phyloP scores from a whole-genome alignment of 2,113 vertebrate genomes.

The Phasianus colchicus region DNA sequence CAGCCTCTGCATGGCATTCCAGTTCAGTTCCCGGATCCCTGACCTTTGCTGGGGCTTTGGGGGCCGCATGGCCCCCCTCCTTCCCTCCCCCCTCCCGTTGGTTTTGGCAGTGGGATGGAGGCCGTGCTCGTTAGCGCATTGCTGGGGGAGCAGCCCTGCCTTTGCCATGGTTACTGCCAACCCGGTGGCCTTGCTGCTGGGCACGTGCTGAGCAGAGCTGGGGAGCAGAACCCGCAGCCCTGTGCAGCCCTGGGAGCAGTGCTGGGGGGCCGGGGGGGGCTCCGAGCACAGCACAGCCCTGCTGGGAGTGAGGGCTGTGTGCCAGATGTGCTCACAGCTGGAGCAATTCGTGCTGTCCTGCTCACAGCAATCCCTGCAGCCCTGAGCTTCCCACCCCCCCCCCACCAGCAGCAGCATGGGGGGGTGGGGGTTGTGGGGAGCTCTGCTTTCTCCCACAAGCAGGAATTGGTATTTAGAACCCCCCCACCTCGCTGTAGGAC shows the following conservation, averaged over 20 bases:
- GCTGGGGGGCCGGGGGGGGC: background rate
- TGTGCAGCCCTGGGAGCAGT: no score
- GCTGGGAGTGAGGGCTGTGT: background rate
- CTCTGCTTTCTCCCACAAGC: no score
- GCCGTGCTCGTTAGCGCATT: no score
- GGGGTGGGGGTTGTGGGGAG: no score
- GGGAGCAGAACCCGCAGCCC: accelerated
- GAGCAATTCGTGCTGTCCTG: accelerated
- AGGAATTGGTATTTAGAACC: no score
- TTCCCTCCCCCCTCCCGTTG: no score
- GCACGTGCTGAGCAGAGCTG: background rate
- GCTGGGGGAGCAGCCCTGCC: background rate
- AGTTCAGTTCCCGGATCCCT: no score
- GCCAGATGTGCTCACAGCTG: slow-evolving; percentile 45
- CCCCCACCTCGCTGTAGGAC: no score
- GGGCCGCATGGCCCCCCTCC: background rate
- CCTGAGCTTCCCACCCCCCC: no score
- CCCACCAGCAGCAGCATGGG: no score
- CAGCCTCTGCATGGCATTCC: no score
- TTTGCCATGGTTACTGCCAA: background rate
- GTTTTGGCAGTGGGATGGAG: no score
- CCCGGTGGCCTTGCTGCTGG: background rate
- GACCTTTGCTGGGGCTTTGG: background rate
- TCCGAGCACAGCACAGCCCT: background rate
- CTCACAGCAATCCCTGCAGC: background rate